Base-by-base conservation (phyloP, 2,113 vertebrate genomes). In the Noctilio leporinus region DNA sequence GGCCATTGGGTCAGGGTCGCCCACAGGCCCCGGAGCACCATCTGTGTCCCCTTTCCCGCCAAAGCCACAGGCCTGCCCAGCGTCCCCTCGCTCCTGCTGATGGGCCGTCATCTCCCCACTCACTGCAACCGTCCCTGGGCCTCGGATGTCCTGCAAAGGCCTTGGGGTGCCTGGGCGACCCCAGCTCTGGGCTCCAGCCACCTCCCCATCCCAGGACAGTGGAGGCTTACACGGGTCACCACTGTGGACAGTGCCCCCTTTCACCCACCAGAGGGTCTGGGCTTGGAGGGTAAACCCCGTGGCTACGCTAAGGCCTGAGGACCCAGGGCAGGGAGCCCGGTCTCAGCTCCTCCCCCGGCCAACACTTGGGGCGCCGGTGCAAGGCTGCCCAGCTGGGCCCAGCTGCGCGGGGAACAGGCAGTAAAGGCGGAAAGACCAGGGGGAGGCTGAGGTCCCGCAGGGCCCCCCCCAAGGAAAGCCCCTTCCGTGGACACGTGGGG, bases 141-240 rank as follows among this genome's bases (percentile, higher is more conserved):
- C 28, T 35, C 64, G 20, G 69, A 28, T 11, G 10, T 59, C 75
- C 70, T 73, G 40, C 40, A 4, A 28, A 45, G 16, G 15, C 40
- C 43, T 45, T 0, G 0, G 77, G 55, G 75, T 26, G 33, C 49
- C 30, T 19, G 4, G 0, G 20, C 4, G 59, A n/a, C 26, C 4
- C 6, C 26, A 49, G 76, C 40, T 16, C 70, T 14, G 55, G 65
- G 22, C 22, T 47, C 26, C 11, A 26, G 57, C 26, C 2, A 10
- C 4, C 57, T 10, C 4, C 57, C 28, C 57, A 24, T 7, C 45
- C 43, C 57, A 45, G 67, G 24, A 33, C 1, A 10, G 53, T 3
- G 0, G 0, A 17, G 0, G 12, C 5, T 12, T 35, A 33, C 7
- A 14, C n/a, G 12, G 53, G 0, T 30, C 1, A 7, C 10, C 19